phyloP scores from a whole-genome alignment of 2,797 vertebrate genomes.

The Anguilla anguilla region DNA sequence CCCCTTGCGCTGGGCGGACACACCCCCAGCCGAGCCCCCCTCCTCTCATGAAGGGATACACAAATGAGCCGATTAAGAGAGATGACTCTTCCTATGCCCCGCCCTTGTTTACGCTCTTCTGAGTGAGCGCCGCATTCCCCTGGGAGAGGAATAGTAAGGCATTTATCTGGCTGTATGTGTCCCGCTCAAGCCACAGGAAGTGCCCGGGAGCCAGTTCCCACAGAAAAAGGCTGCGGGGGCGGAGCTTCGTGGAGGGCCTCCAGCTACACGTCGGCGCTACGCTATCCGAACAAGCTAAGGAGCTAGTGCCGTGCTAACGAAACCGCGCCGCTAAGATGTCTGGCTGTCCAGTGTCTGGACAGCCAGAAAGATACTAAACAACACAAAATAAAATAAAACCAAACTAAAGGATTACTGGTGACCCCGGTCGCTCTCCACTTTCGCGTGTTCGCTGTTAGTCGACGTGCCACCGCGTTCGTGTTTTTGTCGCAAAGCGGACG shows the following conservation, averaged over 20 bases:
- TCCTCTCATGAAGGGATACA: not conserved
- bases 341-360: not conserved
- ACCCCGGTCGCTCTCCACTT: not conserved
- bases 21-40: not conserved
- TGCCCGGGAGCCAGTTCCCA: conserved; percentile 17
- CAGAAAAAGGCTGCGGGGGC: not conserved
- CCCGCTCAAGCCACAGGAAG: not conserved
- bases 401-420: not conserved
- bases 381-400: not conserved
- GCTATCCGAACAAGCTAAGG: not conserved
- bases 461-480: not conserved
- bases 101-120: not conserved
- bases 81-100: not conserved
- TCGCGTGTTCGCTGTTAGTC: not conserved
- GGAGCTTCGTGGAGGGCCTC: not conserved
- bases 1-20: not conserved
- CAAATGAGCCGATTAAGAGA: not conserved
- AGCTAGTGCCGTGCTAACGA: not conserved
- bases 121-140: not conserved
- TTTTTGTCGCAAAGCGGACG: not conserved
- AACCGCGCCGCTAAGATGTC: not conserved
- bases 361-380: not conserved
- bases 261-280: not conserved
- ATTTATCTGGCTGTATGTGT: not conserved
- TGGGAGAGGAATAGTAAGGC: not conserved